Evolutionary conservation across 1,140 invertebrate species (phyloP).

Genomic region (Agrypnia vestita): DNA sequence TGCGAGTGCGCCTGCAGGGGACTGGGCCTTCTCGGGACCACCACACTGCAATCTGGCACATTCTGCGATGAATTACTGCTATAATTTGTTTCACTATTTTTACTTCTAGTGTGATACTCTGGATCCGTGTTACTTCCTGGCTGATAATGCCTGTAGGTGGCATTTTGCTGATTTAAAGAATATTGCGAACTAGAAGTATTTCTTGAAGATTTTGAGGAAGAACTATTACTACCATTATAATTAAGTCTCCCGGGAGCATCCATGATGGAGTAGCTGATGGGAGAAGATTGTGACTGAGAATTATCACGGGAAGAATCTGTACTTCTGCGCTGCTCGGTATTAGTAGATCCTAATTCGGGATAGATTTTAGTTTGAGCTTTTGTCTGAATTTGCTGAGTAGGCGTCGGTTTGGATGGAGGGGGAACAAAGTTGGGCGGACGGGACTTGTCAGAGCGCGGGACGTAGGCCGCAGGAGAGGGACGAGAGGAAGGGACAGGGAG

Average conservation of each 20-base stretch:
- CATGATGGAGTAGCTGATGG: conserved; percentile 85
- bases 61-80: conserved; percentile 76
- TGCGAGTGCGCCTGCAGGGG: conserved; percentile 80
- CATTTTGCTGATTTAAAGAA: conserved; percentile 67
- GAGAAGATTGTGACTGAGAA: conserved; percentile 79
- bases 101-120: conserved; percentile 79
- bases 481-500: conserved; percentile 69
- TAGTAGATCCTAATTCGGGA: conserved; percentile 72
- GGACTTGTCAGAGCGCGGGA: conserved; percentile 71
- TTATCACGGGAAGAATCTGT: conserved; percentile 71
- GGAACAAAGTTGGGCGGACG: conserved; percentile 71
- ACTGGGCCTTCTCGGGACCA: conserved; percentile 79
- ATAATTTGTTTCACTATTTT: conserved; percentile 78
- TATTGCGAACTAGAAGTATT: conserved; percentile 65
- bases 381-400: conserved; percentile 74
- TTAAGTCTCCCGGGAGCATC: conserved; percentile 77
- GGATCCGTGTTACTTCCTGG: conserved; percentile 74
- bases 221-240: conserved; percentile 73
- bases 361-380: conserved; percentile 82
- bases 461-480: conserved; percentile 69
- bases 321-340: conserved; percentile 73
- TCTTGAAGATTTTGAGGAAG: conserved; percentile 67
- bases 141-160: conserved; percentile 77
- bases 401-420: conserved; percentile 71
- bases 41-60: conserved; percentile 78